Percentiles rank a stretch among this genome's conserved stretches.
phyloP scores from a whole-genome alignment of 2,797 vertebrate genomes.

The Melanogrammus aeglefinus region DNA sequence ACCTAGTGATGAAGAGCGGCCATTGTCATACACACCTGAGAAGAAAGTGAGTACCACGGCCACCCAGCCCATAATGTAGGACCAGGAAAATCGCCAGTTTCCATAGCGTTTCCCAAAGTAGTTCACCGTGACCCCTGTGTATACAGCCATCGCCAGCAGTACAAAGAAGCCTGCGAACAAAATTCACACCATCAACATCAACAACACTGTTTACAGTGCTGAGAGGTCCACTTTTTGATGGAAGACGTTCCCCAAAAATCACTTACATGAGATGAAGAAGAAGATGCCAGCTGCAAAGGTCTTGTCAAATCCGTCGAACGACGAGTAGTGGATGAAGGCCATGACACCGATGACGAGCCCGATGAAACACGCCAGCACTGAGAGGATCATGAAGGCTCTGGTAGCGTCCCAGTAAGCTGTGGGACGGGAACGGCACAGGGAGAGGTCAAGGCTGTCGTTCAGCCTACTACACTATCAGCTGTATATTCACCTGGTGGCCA shows the following conservation, averaged over 20 bases:
- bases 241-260: background rate
- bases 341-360: conserved; percentile 79
- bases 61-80: conserved; percentile 83
- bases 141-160: conserved; percentile 81
- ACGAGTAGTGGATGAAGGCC: conserved; percentile 81
- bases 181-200: background rate
- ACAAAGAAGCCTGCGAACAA: conserved; percentile 75
- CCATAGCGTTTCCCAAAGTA: conserved; percentile 81
- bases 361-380: conserved; percentile 78
- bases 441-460: background rate
- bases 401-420: conserved; percentile 82
- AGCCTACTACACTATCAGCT: background rate
- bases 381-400: conserved; percentile 81
- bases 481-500: background rate
- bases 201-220: background rate
- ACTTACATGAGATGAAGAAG: conserved; percentile 82
- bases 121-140: conserved; percentile 81
- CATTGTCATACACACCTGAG: conserved; percentile 67
- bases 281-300: conserved; percentile 81
- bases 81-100: conserved; percentile 82
- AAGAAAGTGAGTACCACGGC: conserved; percentile 81
- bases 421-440: background rate
- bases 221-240: background rate
- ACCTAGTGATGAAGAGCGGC: background rate
- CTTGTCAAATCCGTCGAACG: conserved; percentile 78